Base-by-base conservation (phyloP, 2,888 invertebrate genomes). In the Ecdyonurus torrentis region DNA sequence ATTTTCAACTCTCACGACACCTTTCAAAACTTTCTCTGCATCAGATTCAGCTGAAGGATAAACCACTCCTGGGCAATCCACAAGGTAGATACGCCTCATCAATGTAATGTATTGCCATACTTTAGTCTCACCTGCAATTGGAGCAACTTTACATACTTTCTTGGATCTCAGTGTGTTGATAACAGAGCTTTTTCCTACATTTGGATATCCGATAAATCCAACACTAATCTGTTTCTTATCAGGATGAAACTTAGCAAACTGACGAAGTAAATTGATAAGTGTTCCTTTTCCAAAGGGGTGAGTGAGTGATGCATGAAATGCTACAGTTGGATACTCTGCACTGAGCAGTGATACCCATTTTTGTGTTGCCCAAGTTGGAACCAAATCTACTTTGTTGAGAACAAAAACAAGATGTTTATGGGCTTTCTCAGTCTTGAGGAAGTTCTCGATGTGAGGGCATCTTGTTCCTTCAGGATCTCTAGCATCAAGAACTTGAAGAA, bases 41-140 rank as follows among this genome's bases (percentile, higher is more conserved):
- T 99, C 97, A 23, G 78, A 76, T 63, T 81, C 80, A 18, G 93
- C 92, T 10, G 91, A 89, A 7, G 98, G 96, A 76, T 97, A 97
- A 2, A 99, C 99, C 63, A 99, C 90, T 50, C 99, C 99, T 1
- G 99, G 99, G 75, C 98, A 99, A 78, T 99, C 99, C 69, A 99
- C 97, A 18, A 99, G 79, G 74, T 91, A 99, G 72, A 99, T 98
- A 69, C 92, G 82, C 69, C 85, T 86, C 98, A 99, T 99, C 62
- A 99, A 76, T 1, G 98, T 97, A 55, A 99, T 95, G 73, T 99
- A 99, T 74, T 99, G 99, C 99, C 99, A 99, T 1, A 98, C 96
- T 78, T 93, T 93, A 0, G 92, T 93, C 76, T 93, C 92, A 2
- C 99, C 99, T 64, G 99, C 98, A 70, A 99, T 93, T 0, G 99